phyloP scores from a whole-genome alignment of 2,888 invertebrate genomes.

The Atrina japonica region DNA sequence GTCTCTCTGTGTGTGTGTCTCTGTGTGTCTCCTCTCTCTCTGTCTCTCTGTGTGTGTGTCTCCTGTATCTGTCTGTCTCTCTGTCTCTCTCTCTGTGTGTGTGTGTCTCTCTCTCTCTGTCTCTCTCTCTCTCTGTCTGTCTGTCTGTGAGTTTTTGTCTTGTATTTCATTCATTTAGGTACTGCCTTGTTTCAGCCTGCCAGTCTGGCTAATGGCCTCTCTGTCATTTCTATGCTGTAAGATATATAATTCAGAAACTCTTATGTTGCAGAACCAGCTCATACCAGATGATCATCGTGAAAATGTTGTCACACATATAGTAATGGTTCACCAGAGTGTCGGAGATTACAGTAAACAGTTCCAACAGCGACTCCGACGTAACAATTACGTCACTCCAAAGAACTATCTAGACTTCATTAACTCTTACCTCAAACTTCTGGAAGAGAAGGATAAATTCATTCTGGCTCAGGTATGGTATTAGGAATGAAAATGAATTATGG shows the following conservation, averaged over 20 bases:
- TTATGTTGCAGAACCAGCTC: conserved; percentile 83
- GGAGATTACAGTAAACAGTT: conserved; percentile 88
- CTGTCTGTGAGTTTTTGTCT: background rate
- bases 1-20: too few relatives aligned
- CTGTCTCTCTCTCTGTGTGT: too few relatives aligned
- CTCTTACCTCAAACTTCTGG: conserved; percentile 88
- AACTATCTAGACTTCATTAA: conserved; percentile 94
- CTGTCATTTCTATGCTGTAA: too few relatives aligned
- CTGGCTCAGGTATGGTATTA: conserved; percentile 82
- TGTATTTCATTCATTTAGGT: too few relatives aligned
- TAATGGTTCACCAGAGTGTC: conserved; percentile 91
- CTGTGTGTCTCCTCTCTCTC: too few relatives aligned
- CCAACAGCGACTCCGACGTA: conserved; percentile 87
- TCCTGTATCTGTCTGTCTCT: too few relatives aligned
- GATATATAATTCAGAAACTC: too few relatives aligned
- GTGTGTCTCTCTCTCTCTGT: background rate
- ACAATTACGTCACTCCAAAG: conserved; percentile 94
- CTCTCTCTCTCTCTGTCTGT: background rate
- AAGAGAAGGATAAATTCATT: conserved; percentile 85
- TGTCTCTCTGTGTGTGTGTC: too few relatives aligned
- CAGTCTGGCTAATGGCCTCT: too few relatives aligned
- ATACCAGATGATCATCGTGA: conserved; percentile 87
- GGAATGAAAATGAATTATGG: too few relatives aligned
- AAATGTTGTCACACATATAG: conserved; percentile 90
- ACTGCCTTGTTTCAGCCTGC: too few relatives aligned